A percentile compares a stretch with the other conserved stretches of the same genome.
Conservation (phyloP, 2,113 vertebrate genomes). For the Chionodraco myersi region DNA sequence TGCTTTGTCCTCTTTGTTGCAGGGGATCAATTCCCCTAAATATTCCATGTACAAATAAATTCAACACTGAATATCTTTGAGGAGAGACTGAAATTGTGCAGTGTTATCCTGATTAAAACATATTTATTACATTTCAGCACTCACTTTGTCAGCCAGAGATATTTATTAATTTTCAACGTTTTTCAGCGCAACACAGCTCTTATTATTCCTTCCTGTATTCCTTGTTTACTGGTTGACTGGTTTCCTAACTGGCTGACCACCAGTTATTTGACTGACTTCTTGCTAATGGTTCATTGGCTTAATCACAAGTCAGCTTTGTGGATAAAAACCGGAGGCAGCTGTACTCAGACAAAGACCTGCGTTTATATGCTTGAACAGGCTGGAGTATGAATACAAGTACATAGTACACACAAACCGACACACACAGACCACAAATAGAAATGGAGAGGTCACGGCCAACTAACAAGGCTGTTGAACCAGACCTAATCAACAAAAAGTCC, state of each 20-base stretch:
- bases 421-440: constrained; percentile 16
- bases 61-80: constrained; percentile 1
- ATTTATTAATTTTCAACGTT: neutral
- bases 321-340: constrained; percentile 32
- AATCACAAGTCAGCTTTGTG: constrained; percentile 9
- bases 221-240: neutral
- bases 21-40: too few species aligned
- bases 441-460: constrained; percentile 18
- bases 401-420: neutral
- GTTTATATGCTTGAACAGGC: neutral
- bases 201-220: neutral
- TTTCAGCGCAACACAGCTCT: neutral
- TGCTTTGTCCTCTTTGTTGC: too few species aligned
- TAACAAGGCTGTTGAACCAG: constrained; percentile 57
- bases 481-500: constrained; percentile 51
- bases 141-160: neutral
- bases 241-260: constrained; percentile 5
- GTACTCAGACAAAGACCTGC: constrained; percentile 14
- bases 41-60: neutral
- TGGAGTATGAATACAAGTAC: neutral
- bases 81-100: neutral
- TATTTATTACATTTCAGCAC: neutral
- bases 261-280: constrained; percentile 7
- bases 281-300: constrained; percentile 1
- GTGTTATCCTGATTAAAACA: neutral